Conservation (phyloP, 2,113 vertebrate species). For the Mormoops blainvillei region DNA sequence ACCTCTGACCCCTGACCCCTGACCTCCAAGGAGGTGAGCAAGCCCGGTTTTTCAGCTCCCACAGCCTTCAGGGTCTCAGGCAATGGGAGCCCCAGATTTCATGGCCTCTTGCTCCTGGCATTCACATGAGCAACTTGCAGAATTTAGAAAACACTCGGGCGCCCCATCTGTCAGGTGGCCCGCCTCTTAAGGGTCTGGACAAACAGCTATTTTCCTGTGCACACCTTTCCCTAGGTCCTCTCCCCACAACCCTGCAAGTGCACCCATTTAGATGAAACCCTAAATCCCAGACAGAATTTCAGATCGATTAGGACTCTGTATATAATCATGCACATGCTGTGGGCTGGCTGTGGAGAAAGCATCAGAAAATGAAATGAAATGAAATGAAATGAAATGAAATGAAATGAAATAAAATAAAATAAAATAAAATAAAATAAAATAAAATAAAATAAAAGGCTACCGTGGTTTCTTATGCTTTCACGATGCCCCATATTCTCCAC, state of each 20-base stretch:
- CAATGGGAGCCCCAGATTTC: not conserved
- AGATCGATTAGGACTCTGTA: no score
- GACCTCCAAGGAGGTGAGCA: not conserved
- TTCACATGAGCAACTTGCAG: not conserved
- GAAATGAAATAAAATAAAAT: no score
- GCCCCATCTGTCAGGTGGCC: not conserved
- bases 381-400: no score
- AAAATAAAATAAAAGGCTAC: not conserved
- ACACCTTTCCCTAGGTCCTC: not conserved
- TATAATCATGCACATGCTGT: accelerated
- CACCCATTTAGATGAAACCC: not conserved
- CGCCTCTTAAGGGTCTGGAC: no score
- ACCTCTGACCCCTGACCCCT: not conserved
- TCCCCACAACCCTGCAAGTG: not conserved
- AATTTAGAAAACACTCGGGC: not conserved
- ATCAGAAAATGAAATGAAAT: accelerated
- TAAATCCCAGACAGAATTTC: not conserved
- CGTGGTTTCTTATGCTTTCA: accelerated
- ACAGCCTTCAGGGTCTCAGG: not conserved
- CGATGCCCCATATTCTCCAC: accelerated
- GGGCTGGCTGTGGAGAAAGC: not conserved
- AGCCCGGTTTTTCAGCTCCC: not conserved
- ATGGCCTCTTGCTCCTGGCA: not conserved
- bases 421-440: not conserved
- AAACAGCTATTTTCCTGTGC: not conserved